A percentile compares a stretch with the other conserved stretches of the same genome.
phyloP scores from a whole-genome alignment of 2,888 invertebrate genomes.

The Eubasilissa splendida region DNA sequence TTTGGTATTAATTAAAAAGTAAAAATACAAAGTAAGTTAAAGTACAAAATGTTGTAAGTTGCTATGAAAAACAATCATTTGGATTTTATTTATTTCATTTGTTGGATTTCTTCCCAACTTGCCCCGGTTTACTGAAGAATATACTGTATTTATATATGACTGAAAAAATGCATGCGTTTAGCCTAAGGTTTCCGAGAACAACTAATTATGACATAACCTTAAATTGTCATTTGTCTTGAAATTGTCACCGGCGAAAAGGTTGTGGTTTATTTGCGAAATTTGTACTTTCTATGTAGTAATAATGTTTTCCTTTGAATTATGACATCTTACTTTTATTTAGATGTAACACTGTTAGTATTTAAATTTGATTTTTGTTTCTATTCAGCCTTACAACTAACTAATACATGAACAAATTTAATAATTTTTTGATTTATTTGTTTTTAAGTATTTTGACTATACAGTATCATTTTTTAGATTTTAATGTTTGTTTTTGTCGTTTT shows the following conservation, averaged over 20 bases:
- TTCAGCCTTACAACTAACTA: not conserved
- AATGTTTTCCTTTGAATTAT: conserved; percentile 59
- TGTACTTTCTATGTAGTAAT: conserved; percentile 21
- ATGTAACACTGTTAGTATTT: conserved; percentile 72
- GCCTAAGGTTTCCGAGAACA: no score
- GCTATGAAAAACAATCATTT: no score
- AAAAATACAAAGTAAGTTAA: no score
- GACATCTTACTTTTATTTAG: conserved; percentile 70
- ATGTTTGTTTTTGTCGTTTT: not conserved
- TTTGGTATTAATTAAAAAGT: no score
- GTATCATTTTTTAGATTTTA: not conserved
- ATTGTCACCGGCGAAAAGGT: conserved; percentile 34
- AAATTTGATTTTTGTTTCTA: conserved; percentile 17
- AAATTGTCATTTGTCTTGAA: conserved; percentile 37
- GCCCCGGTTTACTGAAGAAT: no score
- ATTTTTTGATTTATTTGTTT: not conserved
- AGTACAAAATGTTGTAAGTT: no score
- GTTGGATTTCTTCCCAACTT: no score
- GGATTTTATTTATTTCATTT: no score
- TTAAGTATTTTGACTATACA: not conserved
- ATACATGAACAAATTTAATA: not conserved
- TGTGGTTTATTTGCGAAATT: conserved; percentile 16
- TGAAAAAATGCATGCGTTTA: no score
- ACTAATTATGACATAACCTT: conserved; percentile 41
- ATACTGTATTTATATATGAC: no score